Conservation (phyloP, 2,797 vertebrate species). For the Microtus californicus region DNA sequence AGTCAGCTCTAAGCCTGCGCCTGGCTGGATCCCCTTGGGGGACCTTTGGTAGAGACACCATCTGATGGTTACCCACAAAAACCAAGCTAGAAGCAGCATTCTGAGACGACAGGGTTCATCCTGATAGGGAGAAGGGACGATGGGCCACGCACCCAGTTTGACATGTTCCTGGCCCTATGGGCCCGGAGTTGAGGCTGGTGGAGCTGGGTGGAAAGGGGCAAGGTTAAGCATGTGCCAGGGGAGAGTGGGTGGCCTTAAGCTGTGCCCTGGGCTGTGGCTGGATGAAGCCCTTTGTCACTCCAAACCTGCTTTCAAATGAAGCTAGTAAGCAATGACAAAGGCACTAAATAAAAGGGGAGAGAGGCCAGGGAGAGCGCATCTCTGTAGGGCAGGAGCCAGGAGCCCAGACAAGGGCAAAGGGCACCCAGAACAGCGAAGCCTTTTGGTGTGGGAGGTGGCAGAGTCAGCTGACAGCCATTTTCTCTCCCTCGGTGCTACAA, state of each 20-base stretch:
- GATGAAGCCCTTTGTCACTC: background rate
- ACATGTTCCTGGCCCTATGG: background rate
- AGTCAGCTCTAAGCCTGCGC: background rate
- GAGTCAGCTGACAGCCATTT: background rate
- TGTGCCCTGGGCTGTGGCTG: background rate
- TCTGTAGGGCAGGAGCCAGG: background rate
- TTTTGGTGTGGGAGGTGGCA: background rate
- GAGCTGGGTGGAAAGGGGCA: background rate
- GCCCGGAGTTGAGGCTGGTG: background rate
- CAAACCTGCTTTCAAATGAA: conserved; percentile 3
- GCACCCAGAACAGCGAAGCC: background rate
- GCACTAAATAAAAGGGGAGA: background rate
- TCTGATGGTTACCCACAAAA: background rate
- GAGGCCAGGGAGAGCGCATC: background rate
- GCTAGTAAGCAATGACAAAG: background rate
- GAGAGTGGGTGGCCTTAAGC: background rate
- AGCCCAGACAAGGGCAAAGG: background rate
- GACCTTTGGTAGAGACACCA: background rate
- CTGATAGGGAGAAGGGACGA: background rate
- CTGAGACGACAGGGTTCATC: background rate
- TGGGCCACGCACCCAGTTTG: background rate
- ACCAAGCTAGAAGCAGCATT: background rate
- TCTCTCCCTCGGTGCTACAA: background rate
- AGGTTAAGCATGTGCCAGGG: background rate
- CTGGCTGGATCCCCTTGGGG: background rate